Base-by-base conservation (phyloP, 2,888 invertebrate genomes). In the Meghimatium bilineatum region DNA sequence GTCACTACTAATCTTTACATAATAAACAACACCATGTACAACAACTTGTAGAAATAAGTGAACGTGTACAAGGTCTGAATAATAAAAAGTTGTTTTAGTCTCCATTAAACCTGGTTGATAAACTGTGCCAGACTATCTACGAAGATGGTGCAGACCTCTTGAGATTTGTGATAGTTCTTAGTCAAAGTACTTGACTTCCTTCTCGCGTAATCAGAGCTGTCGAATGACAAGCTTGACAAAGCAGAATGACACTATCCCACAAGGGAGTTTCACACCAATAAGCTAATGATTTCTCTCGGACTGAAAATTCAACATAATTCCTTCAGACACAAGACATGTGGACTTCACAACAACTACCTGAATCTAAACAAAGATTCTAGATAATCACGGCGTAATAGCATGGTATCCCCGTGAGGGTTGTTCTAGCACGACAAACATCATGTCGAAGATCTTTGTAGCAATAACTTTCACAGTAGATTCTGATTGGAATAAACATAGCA, bases 171-270 rank as follows among this genome's bases (percentile, higher is more conserved):
- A 26, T n/a, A 14, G 72, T 72, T 72, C 72, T 44, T n/a, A 29
- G 72, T 38, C 36, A 26, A 26, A 72, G n/a, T 72, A 72, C n/a
- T 72, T 72, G 10, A 44, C 14, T 38, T 72, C 29, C 49, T 23
- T 20, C 56, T 17, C 10, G 10, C 49, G 1, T 44, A 72, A 72
- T 44, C 72, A 72, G 72, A 49, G 17, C 14, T 20, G 26, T 26
- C 44, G 72, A 72, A n/a, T 72, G 72, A 72, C 72, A 44, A 49
- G 72, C 72, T 44, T 72, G 44, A 44, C 72, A 38, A 72, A 49
- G 44, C n/a, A 72, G 17, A 72, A 26, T 72, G 26, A 44, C n/a
- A n/a, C 72, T 72, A 26, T n/a, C 44, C 44, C 72, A 72, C 12
- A 26, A 44, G 72, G 72, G 72, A 72, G 8, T 72, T n/a, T 17